Evolutionary conservation across 1,140 invertebrate species (phyloP).

Genomic region (Drosophila murphyi): DNA sequence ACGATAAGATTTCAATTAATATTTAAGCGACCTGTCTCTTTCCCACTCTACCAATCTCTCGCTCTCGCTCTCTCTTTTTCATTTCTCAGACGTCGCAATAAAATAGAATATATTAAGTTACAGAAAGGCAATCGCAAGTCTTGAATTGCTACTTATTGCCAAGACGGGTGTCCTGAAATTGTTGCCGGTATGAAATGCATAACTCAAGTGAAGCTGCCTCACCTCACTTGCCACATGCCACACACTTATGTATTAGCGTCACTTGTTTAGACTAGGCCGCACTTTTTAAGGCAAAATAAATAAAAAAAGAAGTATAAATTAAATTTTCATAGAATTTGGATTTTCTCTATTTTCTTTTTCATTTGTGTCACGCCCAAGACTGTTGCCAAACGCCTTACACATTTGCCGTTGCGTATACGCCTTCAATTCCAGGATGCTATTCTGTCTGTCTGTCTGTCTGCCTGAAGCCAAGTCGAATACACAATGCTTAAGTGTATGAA

Average conservation of each 20-base stretch:
- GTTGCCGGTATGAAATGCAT: constrained; percentile 27
- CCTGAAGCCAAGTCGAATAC: constrained; percentile 19
- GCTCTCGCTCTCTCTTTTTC: too few species aligned
- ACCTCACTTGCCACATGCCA: constrained; percentile 16
- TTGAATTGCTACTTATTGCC: constrained; percentile 30
- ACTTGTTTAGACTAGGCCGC: constrained; percentile 26
- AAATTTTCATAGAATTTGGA: constrained; percentile 44
- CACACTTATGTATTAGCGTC: neutral
- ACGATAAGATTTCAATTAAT: constrained; percentile 65
- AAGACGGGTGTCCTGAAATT: constrained; percentile 14
- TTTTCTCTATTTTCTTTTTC: constrained; percentile 7
- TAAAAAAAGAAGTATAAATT: constrained; percentile 50
- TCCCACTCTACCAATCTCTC: neutral
- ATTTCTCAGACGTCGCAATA: constrained; percentile 23
- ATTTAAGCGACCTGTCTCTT: constrained; percentile 12
- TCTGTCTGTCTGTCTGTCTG: constrained; percentile 2
- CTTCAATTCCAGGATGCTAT: neutral
- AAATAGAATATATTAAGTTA: constrained; percentile 35
- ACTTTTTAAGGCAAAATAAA: constrained; percentile 29
- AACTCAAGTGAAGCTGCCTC: neutral
- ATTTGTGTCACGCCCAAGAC: constrained; percentile 8
- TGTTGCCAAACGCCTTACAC: constrained; percentile 28
- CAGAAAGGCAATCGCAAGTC: constrained; percentile 20
- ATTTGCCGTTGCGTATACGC: constrained; percentile 46
- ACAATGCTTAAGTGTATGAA: constrained; percentile 3